Evolutionary conservation across 2,113 vertebrate genomes (phyloP), one percentile per base, ranked within the genome.

Genomic region (Recurvirostra avosetta): DNA sequence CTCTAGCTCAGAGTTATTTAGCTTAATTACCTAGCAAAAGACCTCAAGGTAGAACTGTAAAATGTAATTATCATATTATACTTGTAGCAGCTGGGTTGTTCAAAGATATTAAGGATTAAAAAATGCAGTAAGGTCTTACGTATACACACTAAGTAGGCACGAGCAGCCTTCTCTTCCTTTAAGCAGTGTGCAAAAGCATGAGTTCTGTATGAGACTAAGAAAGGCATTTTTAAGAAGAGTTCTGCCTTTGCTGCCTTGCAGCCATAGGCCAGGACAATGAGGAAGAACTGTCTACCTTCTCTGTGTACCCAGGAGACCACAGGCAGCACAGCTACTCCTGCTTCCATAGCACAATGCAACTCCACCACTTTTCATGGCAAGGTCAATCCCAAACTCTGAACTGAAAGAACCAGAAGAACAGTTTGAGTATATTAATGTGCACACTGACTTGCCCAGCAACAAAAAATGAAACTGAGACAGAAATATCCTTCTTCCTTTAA

Each of bases 51-150:
- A 88, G 66, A 67, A 43, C 76, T 15, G 86, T 55, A 72, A 90
- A 88, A 75, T 55, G 10, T 13, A 82, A 76, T 76, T 53, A 91
- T 15, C 62, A 38, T 65, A 62, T 73, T 86, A 86, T 40, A 40
- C 59, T 80, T 66, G 34, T 71, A 86, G 68, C 65, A 85, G 22
- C 23, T n/a, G 36, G 49, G 3, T 72, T 90, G 32, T 82, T 94
- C 61, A 90, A 93, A 93, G 66, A 71, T 71, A 91, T 59, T 77
- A 78, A 67, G 41, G 56, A 78, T n/a, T 81, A 27, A 76, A 83
- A 38, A 43, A 2, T 50, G 21, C 49, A 34, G 23, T 50, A 65
- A 76, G 49, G 34, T 49, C 71, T 76, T 72, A 30, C 0, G 9
- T 34, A 30, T 23, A 49, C 36, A 21, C 53, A 62, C 16, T 17